These are phyloP conservation scores for Lophura swinhoii DNA, from an alignment of 2,797 vertebrate species.

Conservation along the genomic window DNA sequence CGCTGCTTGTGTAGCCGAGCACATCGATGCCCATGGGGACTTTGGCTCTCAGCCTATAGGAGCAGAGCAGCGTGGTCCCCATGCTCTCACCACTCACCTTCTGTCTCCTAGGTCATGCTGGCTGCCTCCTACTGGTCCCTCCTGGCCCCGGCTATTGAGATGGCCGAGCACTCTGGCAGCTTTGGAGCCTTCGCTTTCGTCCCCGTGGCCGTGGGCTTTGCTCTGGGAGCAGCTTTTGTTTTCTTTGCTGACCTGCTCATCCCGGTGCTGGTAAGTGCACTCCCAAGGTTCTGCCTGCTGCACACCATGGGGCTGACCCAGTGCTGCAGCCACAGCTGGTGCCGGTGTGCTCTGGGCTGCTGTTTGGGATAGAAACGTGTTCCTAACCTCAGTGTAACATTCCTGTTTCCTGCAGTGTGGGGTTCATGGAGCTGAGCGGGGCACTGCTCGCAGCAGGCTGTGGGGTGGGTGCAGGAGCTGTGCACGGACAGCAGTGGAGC, in stretches of 20 bases:
- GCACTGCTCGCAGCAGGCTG: not conserved
- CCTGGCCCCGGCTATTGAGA: constrained; percentile 91
- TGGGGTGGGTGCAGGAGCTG: not conserved
- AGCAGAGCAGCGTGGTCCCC: rapidly evolving
- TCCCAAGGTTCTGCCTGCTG: not conserved
- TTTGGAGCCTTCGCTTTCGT: constrained; percentile 91
- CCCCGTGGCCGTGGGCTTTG: constrained; percentile 90
- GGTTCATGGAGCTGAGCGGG: not conserved
- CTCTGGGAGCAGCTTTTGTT: constrained; percentile 91
- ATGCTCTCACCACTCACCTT: not conserved
- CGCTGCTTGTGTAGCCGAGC: rapidly evolving
- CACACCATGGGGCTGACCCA: no score
- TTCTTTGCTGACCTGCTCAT: constrained; percentile 88
- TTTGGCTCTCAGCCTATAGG: not conserved
- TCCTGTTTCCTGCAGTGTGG: not conserved
- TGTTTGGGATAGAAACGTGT: not conserved
- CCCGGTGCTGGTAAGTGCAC: constrained; percentile 86
- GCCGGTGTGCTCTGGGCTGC: no score
- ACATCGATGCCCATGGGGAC: rapidly evolving
- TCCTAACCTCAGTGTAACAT: no score
- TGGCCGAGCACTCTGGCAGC: constrained; percentile 89
- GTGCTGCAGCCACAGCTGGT: no score
- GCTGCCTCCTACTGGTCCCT: constrained; percentile 97
- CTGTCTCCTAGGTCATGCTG: constrained; percentile 89
- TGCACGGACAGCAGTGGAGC: no score